Percentiles rank a stretch among this genome's conserved stretches.
phyloP scores from a whole-genome alignment of 2,797 vertebrate species.

The Mionectes olivaceus region DNA sequence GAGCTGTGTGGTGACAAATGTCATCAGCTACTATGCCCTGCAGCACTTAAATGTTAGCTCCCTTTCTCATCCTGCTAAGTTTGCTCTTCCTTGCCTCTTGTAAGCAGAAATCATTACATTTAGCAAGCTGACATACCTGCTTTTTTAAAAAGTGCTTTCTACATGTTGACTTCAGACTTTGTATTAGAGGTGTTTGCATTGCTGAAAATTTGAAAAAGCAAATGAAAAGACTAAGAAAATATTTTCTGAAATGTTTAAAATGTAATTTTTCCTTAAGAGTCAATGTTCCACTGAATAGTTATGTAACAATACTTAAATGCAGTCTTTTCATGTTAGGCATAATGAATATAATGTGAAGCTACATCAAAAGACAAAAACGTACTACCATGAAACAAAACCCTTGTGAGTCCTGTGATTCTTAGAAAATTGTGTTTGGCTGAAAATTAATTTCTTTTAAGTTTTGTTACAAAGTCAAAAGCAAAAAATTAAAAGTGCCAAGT shows the following conservation, averaged over 20 bases:
- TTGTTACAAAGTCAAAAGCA: not conserved
- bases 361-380: not conserved
- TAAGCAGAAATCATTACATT: not conserved
- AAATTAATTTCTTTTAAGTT: not conserved
- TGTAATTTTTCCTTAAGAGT: not conserved
- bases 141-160: not conserved
- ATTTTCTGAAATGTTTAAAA: not conserved
- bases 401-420: not conserved
- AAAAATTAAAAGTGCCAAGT: not conserved
- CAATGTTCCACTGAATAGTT: not conserved
- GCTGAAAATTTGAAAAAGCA: slow-evolving; percentile 10
- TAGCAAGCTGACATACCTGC: not conserved
- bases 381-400: not conserved
- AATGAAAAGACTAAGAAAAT: not conserved
- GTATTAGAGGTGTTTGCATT: not conserved
- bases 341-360: not conserved
- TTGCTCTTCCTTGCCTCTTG: not conserved
- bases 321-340: not conserved
- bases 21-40: not conserved
- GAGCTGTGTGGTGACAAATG: not conserved
- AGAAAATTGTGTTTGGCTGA: not conserved
- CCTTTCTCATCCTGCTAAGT: not conserved
- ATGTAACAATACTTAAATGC: not conserved
- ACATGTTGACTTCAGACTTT: not conserved
- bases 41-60: not conserved